phyloP scores from a whole-genome alignment of 2,888 invertebrate species.

The Galeruca laticollis region DNA sequence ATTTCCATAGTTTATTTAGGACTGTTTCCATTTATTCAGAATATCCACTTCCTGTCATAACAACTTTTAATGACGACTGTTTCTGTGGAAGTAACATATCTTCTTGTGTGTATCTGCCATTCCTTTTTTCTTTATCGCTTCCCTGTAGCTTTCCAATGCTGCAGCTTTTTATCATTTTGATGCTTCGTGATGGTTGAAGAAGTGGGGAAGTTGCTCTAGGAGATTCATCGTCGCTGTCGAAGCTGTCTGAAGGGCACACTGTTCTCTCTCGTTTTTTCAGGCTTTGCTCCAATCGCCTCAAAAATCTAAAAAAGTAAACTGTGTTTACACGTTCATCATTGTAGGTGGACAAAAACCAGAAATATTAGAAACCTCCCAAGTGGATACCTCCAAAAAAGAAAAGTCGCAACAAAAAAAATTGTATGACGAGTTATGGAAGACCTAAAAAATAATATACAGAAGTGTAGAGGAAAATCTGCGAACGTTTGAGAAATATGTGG shows the following conservation, averaged over 20 bases:
- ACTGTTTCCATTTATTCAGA: conserved; percentile 54
- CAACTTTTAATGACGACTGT: conserved; percentile 58
- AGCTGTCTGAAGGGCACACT: conserved; percentile 67
- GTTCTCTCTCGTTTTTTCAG: conserved; percentile 76
- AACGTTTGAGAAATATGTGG: no score
- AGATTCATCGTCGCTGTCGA: conserved; percentile 71
- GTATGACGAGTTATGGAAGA: no score
- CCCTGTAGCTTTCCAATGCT: conserved; percentile 63
- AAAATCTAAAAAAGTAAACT: conserved; percentile 73
- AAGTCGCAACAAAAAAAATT: no score
- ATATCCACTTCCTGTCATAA: conserved; percentile 61
- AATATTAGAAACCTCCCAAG: no score
- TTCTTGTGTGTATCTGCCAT: conserved; percentile 58
- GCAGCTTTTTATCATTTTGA: conserved; percentile 64
- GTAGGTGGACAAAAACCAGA: no score
- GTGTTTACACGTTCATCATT: no score
- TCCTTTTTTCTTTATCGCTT: conserved; percentile 51
- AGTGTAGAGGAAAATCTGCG: no score
- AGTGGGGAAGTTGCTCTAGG: conserved; percentile 77
- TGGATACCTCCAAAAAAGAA: no score
- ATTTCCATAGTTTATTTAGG: no score
- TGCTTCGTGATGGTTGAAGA: conserved; percentile 64
- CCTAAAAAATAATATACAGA: no score
- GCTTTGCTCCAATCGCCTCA: conserved; percentile 78
- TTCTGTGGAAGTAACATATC: conserved; percentile 58